Percentiles rank a stretch among this genome's conserved stretches.
These are phyloP conservation scores for Rousettus leschenaultii DNA, from an alignment of 2,113 vertebrate species.

Conservation along the genomic window DNA sequence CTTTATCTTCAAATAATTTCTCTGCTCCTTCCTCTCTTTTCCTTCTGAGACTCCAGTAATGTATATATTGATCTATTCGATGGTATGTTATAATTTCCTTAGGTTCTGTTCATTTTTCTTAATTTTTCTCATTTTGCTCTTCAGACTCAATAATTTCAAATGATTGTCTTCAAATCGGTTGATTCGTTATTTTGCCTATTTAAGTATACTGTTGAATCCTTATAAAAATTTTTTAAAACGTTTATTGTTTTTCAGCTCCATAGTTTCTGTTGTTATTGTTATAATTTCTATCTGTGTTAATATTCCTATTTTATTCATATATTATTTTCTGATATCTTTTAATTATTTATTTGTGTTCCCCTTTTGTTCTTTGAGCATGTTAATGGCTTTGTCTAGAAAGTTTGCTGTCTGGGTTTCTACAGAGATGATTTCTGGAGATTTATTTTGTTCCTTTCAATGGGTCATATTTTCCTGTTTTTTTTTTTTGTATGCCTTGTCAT, in stretches of 20 bases:
- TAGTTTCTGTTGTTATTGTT: neutral
- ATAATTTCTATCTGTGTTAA: neutral
- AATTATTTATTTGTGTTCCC: neutral
- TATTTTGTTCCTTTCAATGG: neutral
- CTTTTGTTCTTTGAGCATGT: neutral
- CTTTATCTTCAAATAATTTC: neutral
- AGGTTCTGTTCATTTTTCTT: no score
- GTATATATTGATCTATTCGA: no score
- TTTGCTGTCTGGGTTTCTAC: neutral
- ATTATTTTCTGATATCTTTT: neutral
- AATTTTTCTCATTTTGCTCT: no score
- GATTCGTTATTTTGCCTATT: no score
- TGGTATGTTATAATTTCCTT: no score
- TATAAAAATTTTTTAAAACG: neutral
- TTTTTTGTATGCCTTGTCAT: neutral
- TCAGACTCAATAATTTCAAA: no score
- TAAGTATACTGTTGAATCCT: no score
- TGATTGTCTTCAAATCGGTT: no score
- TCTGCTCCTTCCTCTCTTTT: neutral
- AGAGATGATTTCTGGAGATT: neutral
- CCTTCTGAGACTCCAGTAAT: no score
- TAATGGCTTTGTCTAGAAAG: neutral
- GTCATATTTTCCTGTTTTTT: neutral
- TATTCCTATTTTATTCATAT: neutral
- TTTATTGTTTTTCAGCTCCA: neutral